Conservation (phyloP, 2,888 invertebrate genomes). For the Chesias legatella region DNA sequence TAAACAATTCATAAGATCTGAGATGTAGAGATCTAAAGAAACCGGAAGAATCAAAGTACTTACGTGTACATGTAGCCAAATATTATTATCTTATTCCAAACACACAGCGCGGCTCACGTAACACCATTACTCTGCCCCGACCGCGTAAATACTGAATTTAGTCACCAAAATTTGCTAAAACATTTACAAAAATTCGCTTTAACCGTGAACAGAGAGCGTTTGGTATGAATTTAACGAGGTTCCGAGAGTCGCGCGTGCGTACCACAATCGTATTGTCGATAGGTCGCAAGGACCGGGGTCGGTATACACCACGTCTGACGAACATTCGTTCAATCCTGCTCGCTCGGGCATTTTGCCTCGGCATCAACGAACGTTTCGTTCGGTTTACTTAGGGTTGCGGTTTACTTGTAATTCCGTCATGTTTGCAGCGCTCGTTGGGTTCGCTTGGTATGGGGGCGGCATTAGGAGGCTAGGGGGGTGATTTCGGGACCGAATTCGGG, state of each 20-base stretch:
- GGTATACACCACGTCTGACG: no score
- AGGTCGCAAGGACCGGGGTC: slow-evolving; percentile 10
- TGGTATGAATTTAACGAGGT: slow-evolving; percentile 12
- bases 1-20: no score
- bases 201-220: slow-evolving; percentile 16
- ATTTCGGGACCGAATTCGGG: no score
- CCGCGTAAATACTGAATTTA: slow-evolving; percentile 9
- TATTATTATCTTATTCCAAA: neutral
- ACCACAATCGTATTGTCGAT: slow-evolving; percentile 18
- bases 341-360: no score
- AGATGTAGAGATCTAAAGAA: no score
- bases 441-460: no score
- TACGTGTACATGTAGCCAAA: slow-evolving; percentile 2
- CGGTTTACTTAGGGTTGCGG: no score
- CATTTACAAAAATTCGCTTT: slow-evolving; percentile 14
- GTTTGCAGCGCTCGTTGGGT: no score
- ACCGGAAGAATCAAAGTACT: neutral
- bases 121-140: slow-evolving; percentile 7
- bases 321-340: no score
- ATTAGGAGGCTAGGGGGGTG: no score
- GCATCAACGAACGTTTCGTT: no score
- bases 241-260: slow-evolving; percentile 17
- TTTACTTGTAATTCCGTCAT: no score
- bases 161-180: slow-evolving; percentile 8
- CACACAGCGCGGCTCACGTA: neutral